A percentile compares a stretch with the other conserved stretches of the same genome.
Conservation (phyloP, 2,797 vertebrate species). For the Spondyliosoma cantharus region DNA sequence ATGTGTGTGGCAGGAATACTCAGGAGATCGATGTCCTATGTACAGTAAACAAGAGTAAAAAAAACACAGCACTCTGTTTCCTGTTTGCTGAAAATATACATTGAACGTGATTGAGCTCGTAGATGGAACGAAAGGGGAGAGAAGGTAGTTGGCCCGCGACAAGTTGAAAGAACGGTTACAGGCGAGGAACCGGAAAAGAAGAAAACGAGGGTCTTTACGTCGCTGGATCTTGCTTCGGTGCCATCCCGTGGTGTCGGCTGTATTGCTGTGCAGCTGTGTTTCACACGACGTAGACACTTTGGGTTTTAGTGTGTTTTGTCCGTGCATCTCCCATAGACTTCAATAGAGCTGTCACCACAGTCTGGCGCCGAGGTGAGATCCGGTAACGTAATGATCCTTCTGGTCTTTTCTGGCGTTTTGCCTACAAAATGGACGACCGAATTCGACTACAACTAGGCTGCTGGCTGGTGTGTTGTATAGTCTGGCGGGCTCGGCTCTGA, state of each 20-base stretch:
- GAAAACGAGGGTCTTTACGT: no score
- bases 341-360: no score
- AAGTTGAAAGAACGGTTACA: slow-evolving; percentile 58
- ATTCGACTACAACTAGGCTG: not conserved
- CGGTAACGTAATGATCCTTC: no score
- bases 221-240: no score
- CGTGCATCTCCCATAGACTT: no score
- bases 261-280: no score
- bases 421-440: not conserved
- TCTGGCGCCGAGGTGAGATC: no score
- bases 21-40: slow-evolving; percentile 60
- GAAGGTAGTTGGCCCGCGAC: slow-evolving; percentile 84
- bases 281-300: no score
- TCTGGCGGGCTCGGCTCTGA: not conserved
- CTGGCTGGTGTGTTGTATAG: slow-evolving; percentile 29
- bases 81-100: slow-evolving; percentile 59
- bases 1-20: slow-evolving; percentile 70
- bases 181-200: not conserved
- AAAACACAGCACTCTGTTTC: slow-evolving; percentile 60
- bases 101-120: slow-evolving; percentile 42
- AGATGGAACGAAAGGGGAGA: slow-evolving; percentile 76
- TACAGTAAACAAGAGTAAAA: slow-evolving; percentile 76
- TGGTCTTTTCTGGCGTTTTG: not conserved
- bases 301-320: no score
- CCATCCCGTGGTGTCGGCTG: no score